A percentile compares a stretch with the other conserved stretches of the same genome.
phyloP scores from a whole-genome alignment of 2,888 invertebrate species.

The Glyphotaelius pellucidus region DNA sequence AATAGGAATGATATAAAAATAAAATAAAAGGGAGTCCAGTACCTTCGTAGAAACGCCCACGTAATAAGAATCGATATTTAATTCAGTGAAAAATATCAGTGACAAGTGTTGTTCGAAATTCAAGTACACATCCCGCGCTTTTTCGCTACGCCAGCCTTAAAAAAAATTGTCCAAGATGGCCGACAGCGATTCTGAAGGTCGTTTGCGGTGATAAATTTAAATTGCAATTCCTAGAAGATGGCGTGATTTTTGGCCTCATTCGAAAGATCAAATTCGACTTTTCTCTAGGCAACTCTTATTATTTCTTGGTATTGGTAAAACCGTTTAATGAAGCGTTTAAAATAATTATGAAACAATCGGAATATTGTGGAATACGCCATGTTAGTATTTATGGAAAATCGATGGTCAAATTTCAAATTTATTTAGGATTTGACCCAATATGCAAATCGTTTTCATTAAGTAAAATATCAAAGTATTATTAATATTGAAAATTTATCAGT shows the following conservation, averaged over 20 bases:
- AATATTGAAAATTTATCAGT: too few species aligned
- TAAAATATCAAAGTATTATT: background rate
- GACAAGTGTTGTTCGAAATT: slow-evolving; percentile 50
- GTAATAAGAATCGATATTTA: too few species aligned
- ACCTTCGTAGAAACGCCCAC: too few species aligned
- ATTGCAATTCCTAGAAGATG: slow-evolving; percentile 64
- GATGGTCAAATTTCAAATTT: background rate
- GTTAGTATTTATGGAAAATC: background rate
- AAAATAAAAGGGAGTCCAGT: too few species aligned
- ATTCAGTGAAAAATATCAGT: slow-evolving; percentile 1
- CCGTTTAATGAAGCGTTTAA: background rate
- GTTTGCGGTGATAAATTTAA: slow-evolving; percentile 58
- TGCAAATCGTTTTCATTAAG: background rate
- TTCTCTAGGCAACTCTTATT: background rate
- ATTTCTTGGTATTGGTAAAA: background rate
- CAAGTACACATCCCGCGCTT: slow-evolving; percentile 39
- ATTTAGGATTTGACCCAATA: background rate
- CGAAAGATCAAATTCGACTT: background rate
- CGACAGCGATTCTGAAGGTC: slow-evolving; percentile 40
- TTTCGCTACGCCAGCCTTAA: slow-evolving; percentile 18
- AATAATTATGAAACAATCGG: background rate
- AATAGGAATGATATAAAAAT: too few species aligned
- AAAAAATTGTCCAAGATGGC: slow-evolving; percentile 30
- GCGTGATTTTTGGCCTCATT: slow-evolving; percentile 41
- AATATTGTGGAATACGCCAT: background rate